Percentiles rank a stretch among this genome's conserved stretches.
phyloP scores from a whole-genome alignment of 35 echinoderm and acorn worm species.

The Diadema setosum region DNA sequence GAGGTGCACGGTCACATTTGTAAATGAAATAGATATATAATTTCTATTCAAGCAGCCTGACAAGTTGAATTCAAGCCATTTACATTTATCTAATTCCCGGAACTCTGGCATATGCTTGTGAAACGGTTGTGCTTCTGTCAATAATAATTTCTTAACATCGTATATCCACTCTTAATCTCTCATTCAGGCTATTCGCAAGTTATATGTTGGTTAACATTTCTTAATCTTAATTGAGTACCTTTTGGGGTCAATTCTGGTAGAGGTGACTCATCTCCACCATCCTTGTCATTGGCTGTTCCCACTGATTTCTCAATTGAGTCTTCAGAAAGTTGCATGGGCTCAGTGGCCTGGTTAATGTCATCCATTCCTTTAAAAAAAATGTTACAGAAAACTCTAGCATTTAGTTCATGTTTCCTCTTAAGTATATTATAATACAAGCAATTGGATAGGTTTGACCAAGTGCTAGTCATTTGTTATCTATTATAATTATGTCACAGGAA shows the following conservation, averaged over 20 bases:
- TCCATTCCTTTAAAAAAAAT: conserved; percentile 8
- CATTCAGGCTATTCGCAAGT: not conserved
- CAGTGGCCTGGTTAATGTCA: not conserved
- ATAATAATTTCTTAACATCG: not conserved
- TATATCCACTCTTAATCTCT: not conserved
- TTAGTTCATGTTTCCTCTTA: too few species aligned
- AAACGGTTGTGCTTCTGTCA: not conserved
- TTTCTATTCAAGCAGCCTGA: conserved; percentile 1
- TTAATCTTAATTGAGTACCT: not conserved
- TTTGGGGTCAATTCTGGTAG: not conserved
- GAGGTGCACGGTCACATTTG: too few species aligned
- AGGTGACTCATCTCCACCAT: not conserved
- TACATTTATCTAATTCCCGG: not conserved
- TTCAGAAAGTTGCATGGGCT: not conserved
- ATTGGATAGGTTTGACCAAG: too few species aligned
- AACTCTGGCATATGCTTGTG: not conserved
- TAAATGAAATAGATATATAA: not conserved
- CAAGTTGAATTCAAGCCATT: not conserved
- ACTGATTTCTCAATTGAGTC: not conserved
- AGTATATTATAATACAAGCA: too few species aligned
- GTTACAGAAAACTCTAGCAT: not conserved
- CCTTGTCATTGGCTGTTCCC: not conserved
- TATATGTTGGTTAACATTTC: not conserved
- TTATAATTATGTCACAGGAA: too few species aligned
- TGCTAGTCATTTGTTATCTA: too few species aligned